Percentiles rank a stretch among this genome's conserved stretches.
Conservation (phyloP, 2,888 invertebrate genomes). For the Orthosia gracilis region DNA sequence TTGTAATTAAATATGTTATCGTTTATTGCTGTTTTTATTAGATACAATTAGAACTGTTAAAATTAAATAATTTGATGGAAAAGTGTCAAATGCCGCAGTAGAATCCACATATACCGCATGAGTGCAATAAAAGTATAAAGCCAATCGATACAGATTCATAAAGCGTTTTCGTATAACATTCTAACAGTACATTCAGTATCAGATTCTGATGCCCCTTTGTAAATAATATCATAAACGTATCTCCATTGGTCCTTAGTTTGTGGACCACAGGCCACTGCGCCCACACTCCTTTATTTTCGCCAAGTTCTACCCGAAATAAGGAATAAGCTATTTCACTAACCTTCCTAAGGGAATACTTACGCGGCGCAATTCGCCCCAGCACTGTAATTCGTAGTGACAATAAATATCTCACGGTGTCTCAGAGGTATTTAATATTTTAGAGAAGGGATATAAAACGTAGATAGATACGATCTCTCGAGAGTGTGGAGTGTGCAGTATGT, state of each 20-base stretch:
- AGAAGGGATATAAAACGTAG: conserved; percentile 23
- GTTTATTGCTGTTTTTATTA: too few species aligned
- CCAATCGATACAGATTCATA: too few species aligned
- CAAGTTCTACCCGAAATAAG: conserved; percentile 2
- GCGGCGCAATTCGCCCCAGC: background rate
- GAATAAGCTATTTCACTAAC: conserved; percentile 14
- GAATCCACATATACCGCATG: too few species aligned
- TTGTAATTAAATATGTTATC: too few species aligned
- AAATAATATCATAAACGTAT: too few species aligned
- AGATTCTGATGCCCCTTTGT: too few species aligned
- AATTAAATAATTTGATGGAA: too few species aligned
- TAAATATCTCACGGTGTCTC: conserved; percentile 42
- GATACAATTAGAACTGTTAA: too few species aligned
- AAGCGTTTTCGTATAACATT: too few species aligned
- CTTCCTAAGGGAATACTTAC: conserved; percentile 31
- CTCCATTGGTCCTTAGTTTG: background rate
- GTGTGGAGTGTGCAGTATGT: conserved; percentile 21
- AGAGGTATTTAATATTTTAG: conserved; percentile 47
- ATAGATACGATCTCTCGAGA: conserved; percentile 21
- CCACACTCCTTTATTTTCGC: background rate
- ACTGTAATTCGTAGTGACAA: conserved; percentile 44
- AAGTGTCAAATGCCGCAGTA: too few species aligned
- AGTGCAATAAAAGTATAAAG: too few species aligned
- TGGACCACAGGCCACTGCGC: background rate
- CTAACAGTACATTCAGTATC: too few species aligned